These are phyloP conservation scores for Leuciscus idus DNA, from an alignment of 2,113 vertebrate genomes.

Conservation along the genomic window DNA sequence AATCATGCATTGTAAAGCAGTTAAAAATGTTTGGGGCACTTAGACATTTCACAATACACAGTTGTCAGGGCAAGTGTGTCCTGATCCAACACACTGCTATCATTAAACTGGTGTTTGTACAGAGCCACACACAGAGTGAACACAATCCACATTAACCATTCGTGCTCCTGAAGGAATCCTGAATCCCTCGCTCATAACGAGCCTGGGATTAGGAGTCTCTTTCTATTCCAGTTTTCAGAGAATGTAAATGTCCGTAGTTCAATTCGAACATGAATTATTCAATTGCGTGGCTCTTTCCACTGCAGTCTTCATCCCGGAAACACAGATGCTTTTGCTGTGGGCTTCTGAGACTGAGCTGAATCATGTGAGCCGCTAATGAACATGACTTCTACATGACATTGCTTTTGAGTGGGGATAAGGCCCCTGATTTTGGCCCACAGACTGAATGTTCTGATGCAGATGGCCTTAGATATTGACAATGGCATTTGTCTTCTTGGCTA, in stretches of 20 bases:
- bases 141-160: not conserved
- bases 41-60: not conserved
- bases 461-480: not conserved
- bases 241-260: not conserved
- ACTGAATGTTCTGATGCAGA: not conserved
- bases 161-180: not conserved
- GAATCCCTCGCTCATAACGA: not conserved
- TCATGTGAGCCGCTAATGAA: not conserved
- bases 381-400: slow-evolving; percentile 25
- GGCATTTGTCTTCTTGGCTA: not conserved
- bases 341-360: not conserved
- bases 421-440: not conserved
- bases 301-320: not conserved
- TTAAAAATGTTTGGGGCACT: not conserved
- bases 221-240: not conserved
- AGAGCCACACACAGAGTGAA: not conserved
- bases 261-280: not conserved
- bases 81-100: not conserved
- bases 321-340: not conserved
- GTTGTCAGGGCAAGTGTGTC: not conserved
- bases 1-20: not conserved
- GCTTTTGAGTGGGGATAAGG: not conserved
- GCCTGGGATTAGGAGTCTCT: not conserved
- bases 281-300: not conserved
- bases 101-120: slow-evolving; percentile 13